Percentiles rank a stretch among this genome's conserved stretches.
phyloP scores from a whole-genome alignment of 2,797 vertebrate genomes.

The Hippopotamyrus pictus region DNA sequence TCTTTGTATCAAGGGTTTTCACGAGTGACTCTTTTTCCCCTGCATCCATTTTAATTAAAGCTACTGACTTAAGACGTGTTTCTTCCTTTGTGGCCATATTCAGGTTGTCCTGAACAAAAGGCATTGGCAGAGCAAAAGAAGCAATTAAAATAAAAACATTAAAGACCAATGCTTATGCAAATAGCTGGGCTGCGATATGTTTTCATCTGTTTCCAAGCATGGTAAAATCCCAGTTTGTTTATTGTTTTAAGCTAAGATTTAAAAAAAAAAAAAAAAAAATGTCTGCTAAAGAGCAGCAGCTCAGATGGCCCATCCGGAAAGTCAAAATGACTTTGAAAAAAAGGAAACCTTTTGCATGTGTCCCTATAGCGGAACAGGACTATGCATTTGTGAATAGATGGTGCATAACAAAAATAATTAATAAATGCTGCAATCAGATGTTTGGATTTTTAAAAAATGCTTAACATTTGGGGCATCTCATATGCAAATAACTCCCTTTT shows the following conservation, averaged over 20 bases:
- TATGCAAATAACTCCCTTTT: constrained; percentile 44
- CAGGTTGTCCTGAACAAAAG: not conserved
- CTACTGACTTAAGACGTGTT: not conserved
- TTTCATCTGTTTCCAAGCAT: not conserved
- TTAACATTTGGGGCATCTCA: constrained; percentile 14
- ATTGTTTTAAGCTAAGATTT: not conserved
- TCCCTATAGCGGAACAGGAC: not conserved
- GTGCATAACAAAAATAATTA: not conserved
- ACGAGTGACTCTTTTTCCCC: not conserved
- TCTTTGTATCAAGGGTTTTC: not conserved
- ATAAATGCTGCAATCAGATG: not conserved
- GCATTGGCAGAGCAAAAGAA: not conserved
- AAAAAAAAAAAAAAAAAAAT: not conserved
- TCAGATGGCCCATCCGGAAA: not conserved
- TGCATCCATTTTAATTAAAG: not conserved
- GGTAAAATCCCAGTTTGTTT: not conserved
- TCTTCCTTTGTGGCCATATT: not conserved
- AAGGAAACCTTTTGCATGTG: not conserved
- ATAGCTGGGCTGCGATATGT: not conserved
- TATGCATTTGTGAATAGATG: not conserved
- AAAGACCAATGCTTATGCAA: not conserved
- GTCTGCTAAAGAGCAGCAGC: not conserved
- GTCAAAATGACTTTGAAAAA: not conserved
- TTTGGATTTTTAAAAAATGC: not conserved
- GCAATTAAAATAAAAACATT: not conserved